Conservation (phyloP, 2,888 invertebrate genomes). For the Drosophila nr. medialis region DNA sequence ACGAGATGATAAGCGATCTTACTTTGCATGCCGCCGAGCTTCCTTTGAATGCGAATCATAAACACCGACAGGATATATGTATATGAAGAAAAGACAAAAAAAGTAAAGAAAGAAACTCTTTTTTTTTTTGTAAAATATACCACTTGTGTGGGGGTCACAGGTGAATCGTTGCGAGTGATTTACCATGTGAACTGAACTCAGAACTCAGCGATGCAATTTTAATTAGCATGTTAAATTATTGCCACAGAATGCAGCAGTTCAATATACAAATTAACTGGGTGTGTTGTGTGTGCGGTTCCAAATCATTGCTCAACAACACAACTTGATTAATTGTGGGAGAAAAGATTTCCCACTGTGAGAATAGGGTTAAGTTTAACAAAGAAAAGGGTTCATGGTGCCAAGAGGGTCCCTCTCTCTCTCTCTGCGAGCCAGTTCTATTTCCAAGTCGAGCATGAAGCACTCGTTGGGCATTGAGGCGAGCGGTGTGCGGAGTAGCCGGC, state of each 20-base stretch:
- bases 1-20: slow-evolving; percentile 72
- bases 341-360: slow-evolving; percentile 74
- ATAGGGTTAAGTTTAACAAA: slow-evolving; percentile 39
- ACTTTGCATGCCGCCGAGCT: slow-evolving; percentile 63
- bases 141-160: slow-evolving; percentile 67
- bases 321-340: slow-evolving; percentile 84
- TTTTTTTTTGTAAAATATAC: background rate
- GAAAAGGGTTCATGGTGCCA: slow-evolving; percentile 16
- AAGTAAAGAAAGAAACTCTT: background rate
- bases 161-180: slow-evolving; percentile 57
- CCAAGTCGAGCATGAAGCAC: slow-evolving; percentile 40
- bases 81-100: background rate
- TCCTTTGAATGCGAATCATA: slow-evolving; percentile 53
- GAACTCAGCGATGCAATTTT: slow-evolving; percentile 52
- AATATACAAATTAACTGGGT: slow-evolving; percentile 75
- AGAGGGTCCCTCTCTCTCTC: background rate
- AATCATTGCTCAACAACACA: slow-evolving; percentile 61
- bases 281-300: slow-evolving; percentile 64
- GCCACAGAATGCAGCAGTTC: slow-evolving; percentile 57
- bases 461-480: slow-evolving; percentile 36
- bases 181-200: slow-evolving; percentile 56
- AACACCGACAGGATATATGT: slow-evolving; percentile 70
- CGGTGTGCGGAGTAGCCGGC: slow-evolving; percentile 11
- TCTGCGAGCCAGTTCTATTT: slow-evolving; percentile 26
- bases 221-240: slow-evolving; percentile 71